phyloP scores from a whole-genome alignment of 2,113 vertebrate genomes.

The Archocentrus centrarchus region DNA sequence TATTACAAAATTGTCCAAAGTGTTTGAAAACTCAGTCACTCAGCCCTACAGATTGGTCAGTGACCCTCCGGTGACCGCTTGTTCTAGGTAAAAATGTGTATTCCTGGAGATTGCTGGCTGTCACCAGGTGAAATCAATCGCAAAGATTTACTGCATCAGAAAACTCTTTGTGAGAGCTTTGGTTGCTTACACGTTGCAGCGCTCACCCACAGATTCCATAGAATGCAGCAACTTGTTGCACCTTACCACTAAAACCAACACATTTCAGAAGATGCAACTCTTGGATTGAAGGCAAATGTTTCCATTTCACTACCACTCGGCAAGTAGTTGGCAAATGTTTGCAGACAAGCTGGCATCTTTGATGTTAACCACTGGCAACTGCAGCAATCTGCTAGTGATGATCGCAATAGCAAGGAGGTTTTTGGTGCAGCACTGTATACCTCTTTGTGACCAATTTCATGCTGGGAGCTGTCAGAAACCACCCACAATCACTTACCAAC shows the following conservation, averaged over 20 bases:
- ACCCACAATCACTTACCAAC: neutral
- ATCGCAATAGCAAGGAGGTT: neutral
- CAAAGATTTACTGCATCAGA: neutral
- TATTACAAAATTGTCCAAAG: neutral
- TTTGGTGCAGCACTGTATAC: neutral
- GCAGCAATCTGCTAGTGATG: neutral
- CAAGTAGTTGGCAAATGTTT: neutral
- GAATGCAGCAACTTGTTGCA: neutral
- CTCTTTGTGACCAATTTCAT: neutral
- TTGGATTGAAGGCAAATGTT: neutral
- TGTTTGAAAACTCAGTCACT: no score
- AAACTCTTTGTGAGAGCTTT: neutral
- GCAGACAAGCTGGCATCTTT: neutral
- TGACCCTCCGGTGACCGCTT: neutral
- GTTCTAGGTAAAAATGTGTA: neutral
- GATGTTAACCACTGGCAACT: neutral
- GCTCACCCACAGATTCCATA: accelerated
- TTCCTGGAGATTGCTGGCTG: neutral
- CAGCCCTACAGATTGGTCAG: no score
- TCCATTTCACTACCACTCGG: neutral
- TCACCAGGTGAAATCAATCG: neutral
- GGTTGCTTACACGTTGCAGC: neutral
- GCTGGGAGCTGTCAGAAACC: no score
- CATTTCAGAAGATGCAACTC: neutral
- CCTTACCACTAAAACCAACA: neutral